These are phyloP conservation scores for Graphium colonna DNA, from an alignment of 2,888 invertebrate species.

Conservation along the genomic window DNA sequence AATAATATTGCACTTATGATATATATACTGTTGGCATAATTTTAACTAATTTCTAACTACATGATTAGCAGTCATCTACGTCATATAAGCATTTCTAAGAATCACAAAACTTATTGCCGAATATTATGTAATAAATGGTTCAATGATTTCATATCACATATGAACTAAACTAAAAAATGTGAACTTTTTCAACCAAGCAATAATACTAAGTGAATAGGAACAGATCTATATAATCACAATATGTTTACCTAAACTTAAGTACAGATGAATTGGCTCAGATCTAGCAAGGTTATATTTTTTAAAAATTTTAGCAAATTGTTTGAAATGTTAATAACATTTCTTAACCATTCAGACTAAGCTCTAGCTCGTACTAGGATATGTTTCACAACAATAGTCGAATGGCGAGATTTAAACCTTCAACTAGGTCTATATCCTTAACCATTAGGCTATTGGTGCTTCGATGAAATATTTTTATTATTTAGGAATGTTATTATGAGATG, in stretches of 20 bases:
- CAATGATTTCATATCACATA: not conserved
- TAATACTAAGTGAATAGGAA: slow-evolving; percentile 18
- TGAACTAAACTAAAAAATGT: slow-evolving; percentile 19
- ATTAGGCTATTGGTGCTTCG: no score
- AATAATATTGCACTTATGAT: slow-evolving; percentile 1
- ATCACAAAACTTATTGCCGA: not conserved
- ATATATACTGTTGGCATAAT: not conserved
- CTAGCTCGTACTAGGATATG: no score
- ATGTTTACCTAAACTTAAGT: slow-evolving; percentile 30
- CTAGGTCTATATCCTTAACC: no score
- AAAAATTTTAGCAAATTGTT: no score
- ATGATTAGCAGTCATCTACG: not conserved
- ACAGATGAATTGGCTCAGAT: slow-evolving; percentile 17
- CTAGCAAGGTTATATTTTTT: no score
- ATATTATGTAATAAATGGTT: not conserved
- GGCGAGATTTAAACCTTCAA: no score
- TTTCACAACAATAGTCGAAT: no score
- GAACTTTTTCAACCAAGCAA: slow-evolving; percentile 11
- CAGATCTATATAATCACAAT: slow-evolving; percentile 38
- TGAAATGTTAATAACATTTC: no score
- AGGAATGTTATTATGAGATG: not conserved
- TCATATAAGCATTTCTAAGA: not conserved
- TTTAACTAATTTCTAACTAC: not conserved
- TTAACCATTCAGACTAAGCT: no score
- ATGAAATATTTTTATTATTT: no score